phyloP scores from a whole-genome alignment of 2,888 invertebrate genomes.

The Nomada ruficornis region DNA sequence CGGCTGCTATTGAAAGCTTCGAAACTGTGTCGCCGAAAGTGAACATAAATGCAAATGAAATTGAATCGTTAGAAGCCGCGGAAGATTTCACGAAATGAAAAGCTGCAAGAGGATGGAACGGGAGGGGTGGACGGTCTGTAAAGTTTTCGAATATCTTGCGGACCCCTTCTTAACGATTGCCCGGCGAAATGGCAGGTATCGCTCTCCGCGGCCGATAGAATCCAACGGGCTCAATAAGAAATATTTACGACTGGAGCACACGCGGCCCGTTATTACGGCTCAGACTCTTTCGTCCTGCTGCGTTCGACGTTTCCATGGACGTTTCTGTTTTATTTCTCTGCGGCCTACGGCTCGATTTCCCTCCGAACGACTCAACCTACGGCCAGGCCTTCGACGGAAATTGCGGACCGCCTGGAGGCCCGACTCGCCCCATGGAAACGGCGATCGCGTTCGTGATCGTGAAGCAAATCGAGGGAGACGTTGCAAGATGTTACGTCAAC shows the following conservation, averaged over 20 bases:
- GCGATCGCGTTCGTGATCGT: conserved; percentile 5
- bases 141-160: conserved; percentile 52
- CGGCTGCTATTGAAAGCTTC: no score
- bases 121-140: conserved; percentile 34
- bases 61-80: neutral
- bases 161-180: conserved; percentile 30
- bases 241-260: conserved; percentile 63
- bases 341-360: conserved; percentile 33
- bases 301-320: conserved; percentile 49
- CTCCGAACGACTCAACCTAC: neutral
- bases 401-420: conserved; percentile 17
- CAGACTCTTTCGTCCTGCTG: conserved; percentile 49
- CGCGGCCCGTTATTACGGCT: conserved; percentile 58
- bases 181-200: conserved; percentile 19
- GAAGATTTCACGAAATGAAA: conserved; percentile 1
- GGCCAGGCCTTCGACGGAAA: conserved; percentile 19
- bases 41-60: conserved; percentile 15
- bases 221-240: conserved; percentile 59
- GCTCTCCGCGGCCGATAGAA: conserved; percentile 42
- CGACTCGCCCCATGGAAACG: conserved; percentile 14
- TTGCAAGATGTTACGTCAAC: neutral
- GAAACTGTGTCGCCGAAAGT: conserved; percentile 2
- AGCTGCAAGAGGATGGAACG: conserved; percentile 28
- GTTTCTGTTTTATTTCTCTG: conserved; percentile 40
- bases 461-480: conserved; percentile 21